Base-by-base conservation (phyloP, 92 coral and sea anemone genomes). In the Palythoa heliodiscus region DNA sequence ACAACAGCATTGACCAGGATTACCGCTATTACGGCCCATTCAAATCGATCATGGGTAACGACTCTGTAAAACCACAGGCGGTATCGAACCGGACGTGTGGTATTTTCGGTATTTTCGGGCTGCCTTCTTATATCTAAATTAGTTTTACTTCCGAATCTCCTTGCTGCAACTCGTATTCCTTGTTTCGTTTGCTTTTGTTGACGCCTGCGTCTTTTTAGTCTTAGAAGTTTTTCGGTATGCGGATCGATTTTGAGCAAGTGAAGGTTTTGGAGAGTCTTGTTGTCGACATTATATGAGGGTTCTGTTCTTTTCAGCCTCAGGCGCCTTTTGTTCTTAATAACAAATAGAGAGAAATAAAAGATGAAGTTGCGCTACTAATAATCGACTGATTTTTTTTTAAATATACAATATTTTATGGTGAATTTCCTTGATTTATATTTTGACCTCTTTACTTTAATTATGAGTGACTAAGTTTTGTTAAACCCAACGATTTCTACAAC, bases 1-100 rank as follows among this genome's bases (percentile, higher is more conserved):
- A 83, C 73, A 75, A 82, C 52, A 1, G 91, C 83, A 75, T 88
- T 88, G 14, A 82, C 52, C 63, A 76, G 74, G 82, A 88, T 88
- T 19, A 85, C 68, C 2, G 66, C 37, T n/a, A 86, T 83, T 10
- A 88, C 76, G 20, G 77, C 79, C 35, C 72, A 79, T 55, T 88
- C 91, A 52, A 88, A 76, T 73, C 86, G 80, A 13, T 71, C 47
- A n/a, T 86, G 82, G 58, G 71, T 83, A 52, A 83, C 91, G 39
- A 83, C 17, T 10, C 55, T 38, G 39, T 39, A 68, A 25, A 75
- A 38, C 12, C 61, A 38, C 22, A 47, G 75, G n/a, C 84, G 72
- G 25, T 15, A 22, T 47, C 61, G 73, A 2, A 20, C 57, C 74
- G 47, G 64, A 29, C 84, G 55, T 15, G 71, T 78, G 13, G 71